Percentiles rank a stretch among this genome's conserved stretches.
These are phyloP conservation scores for Cheilinus undulatus DNA, from an alignment of 2,113 vertebrate genomes.

Conservation along the genomic window DNA sequence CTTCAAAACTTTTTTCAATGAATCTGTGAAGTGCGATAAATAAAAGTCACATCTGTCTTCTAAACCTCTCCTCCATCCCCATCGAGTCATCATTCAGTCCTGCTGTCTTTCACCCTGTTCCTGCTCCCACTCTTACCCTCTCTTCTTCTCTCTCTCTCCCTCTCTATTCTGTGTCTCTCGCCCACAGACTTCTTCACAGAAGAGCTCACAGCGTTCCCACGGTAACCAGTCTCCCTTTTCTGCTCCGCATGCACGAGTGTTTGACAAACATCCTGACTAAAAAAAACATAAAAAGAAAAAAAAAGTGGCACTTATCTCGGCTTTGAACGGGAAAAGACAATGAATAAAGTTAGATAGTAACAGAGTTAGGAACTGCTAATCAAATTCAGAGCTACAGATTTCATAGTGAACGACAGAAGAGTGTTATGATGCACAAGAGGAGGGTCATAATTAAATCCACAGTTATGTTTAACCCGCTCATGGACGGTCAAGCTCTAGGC, in stretches of 20 bases:
- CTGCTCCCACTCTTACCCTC: conserved; percentile 69
- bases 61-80: conserved; percentile 20
- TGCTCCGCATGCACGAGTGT: conserved; percentile 50
- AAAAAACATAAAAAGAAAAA: neutral
- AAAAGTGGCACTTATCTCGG: conserved; percentile 61
- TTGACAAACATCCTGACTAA: conserved; percentile 69
- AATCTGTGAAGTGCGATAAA: neutral
- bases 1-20: neutral
- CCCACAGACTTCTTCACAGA: conserved; percentile 81
- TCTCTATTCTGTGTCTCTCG: conserved; percentile 77
- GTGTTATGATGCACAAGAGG: neutral
- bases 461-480: conserved; percentile 38
- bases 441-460: conserved; percentile 14
- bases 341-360: conserved; percentile 35
- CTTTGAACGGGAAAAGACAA: conserved; percentile 35
- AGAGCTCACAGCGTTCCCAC: conserved; percentile 82
- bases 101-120: conserved; percentile 69
- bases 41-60: conserved; percentile 17
- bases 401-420: neutral
- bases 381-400: neutral
- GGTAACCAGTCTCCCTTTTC: conserved; percentile 78
- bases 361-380: conserved; percentile 13
- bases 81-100: conserved; percentile 59
- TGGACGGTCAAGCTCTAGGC: conserved; percentile 22
- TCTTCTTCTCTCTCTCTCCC: conserved; percentile 53